These are phyloP conservation scores for Diabrotica balteata DNA, from an alignment of 2,888 invertebrate genomes.

Conservation along the genomic window DNA sequence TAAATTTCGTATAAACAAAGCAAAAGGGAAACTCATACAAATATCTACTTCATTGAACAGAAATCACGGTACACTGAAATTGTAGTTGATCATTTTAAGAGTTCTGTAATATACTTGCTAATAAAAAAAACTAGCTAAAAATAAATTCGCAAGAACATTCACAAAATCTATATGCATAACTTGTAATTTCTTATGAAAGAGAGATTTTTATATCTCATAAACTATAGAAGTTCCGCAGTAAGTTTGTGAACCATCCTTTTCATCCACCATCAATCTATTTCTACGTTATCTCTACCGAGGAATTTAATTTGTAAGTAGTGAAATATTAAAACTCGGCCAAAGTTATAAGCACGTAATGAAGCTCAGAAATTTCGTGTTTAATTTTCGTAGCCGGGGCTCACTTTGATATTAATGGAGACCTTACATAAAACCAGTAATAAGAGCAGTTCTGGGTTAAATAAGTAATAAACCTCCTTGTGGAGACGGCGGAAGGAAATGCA, in stretches of 20 bases:
- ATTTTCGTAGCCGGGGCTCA: slow-evolving; percentile 29
- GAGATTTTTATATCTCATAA: too few relatives aligned
- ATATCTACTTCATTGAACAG: too few relatives aligned
- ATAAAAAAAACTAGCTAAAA: too few relatives aligned
- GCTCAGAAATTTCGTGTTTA: slow-evolving; percentile 33
- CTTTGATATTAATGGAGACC: slow-evolving; percentile 39
- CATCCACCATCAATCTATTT: slow-evolving; percentile 4
- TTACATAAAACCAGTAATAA: slow-evolving; percentile 35
- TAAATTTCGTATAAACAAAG: too few relatives aligned
- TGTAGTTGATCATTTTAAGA: too few relatives aligned
- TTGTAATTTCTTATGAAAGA: too few relatives aligned
- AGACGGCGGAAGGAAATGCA: slow-evolving; percentile 39
- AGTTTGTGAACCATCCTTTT: slow-evolving; percentile 3
- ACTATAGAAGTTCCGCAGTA: too few relatives aligned
- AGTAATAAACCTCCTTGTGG: slow-evolving; percentile 36
- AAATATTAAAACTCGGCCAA: slow-evolving; percentile 27
- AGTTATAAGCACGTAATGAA: slow-evolving; percentile 30
- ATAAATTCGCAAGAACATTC: too few relatives aligned
- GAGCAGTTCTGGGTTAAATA: slow-evolving; percentile 36
- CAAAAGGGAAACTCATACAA: too few relatives aligned
- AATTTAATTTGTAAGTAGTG: slow-evolving; percentile 23
- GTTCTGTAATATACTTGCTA: too few relatives aligned
- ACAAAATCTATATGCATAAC: too few relatives aligned
- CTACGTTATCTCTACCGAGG: slow-evolving; percentile 6
- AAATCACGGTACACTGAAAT: too few relatives aligned